Evolutionary conservation across 2,113 vertebrate species (phyloP).

Genomic region (Cochlearius cochlearius): DNA sequence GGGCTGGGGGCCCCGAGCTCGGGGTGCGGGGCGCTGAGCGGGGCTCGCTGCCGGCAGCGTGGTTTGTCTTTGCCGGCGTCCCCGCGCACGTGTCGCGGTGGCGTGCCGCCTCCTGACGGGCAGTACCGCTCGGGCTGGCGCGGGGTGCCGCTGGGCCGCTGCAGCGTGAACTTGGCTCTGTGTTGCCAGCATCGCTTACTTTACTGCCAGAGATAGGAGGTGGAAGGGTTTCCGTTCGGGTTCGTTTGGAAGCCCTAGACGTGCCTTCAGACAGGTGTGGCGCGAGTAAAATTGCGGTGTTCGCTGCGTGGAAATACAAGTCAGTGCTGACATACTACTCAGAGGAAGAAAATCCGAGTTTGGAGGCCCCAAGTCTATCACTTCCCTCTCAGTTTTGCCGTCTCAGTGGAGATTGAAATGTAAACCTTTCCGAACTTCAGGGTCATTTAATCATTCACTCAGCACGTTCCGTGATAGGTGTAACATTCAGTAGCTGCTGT

Average conservation of each 20-base stretch:
- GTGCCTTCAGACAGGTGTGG: not conserved
- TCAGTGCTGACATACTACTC: fast-evolving
- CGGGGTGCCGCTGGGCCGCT: not conserved
- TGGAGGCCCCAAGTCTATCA: fast-evolving
- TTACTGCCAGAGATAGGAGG: not conserved
- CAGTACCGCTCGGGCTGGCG: not conserved
- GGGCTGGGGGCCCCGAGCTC: not conserved
- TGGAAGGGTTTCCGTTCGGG: not conserved
- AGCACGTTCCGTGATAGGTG: fast-evolving
- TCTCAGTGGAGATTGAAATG: not conserved
- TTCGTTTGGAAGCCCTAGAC: fast-evolving
- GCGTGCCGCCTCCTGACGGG: not conserved
- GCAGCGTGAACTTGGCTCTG: fast-evolving
- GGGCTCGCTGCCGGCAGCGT: not conserved
- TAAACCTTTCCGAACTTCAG: not conserved
- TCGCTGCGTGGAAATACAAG: fast-evolving
- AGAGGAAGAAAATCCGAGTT: not conserved
- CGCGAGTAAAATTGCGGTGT: not conserved
- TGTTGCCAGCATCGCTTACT: fast-evolving
- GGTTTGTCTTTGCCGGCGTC: not conserved
- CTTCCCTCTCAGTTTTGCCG: not conserved
- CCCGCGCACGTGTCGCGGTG: not conserved
- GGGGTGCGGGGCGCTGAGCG: not conserved
- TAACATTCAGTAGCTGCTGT: not conserved
- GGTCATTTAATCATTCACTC: not conserved